phyloP scores from a whole-genome alignment of 2,888 invertebrate genomes.

The Drosophila ustulata region DNA sequence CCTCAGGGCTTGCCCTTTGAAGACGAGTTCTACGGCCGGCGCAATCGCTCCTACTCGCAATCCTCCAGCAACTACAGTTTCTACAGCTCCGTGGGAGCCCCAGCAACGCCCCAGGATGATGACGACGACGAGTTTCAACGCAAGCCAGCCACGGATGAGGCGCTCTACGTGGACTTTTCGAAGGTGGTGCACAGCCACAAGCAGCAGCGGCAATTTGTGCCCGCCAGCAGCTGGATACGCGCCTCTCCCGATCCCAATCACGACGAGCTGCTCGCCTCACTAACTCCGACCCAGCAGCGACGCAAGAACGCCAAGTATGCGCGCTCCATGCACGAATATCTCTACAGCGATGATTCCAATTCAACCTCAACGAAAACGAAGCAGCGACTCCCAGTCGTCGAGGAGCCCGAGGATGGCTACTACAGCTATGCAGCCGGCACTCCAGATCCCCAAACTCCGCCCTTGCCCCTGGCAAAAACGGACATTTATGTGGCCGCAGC shows the following conservation, averaged over 20 bases:
- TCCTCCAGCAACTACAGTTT: conserved; percentile 85
- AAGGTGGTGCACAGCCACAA: conserved; percentile 79
- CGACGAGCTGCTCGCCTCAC: conserved; percentile 47
- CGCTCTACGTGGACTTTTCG: conserved; percentile 85
- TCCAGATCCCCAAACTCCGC: conserved; percentile 75
- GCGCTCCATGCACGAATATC: conserved; percentile 81
- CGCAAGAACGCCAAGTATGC: conserved; percentile 73
- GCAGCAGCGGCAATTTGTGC: conserved; percentile 71
- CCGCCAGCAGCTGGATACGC: conserved; percentile 76
- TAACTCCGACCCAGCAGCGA: conserved; percentile 70
- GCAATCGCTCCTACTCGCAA: conserved; percentile 84
- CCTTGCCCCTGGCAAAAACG: conserved; percentile 84
- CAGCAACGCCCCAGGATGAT: conserved; percentile 64
- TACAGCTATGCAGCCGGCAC: conserved; percentile 81
- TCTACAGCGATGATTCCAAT: conserved; percentile 73
- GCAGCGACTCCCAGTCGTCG: conserved; percentile 70
- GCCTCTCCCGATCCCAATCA: conserved; percentile 57
- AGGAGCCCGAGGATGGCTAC: conserved; percentile 80
- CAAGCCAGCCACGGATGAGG: conserved; percentile 84
- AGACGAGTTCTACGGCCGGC: conserved; percentile 83
- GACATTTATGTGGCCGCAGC: conserved; percentile 90
- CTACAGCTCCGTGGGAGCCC: conserved; percentile 82
- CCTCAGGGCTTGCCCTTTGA: conserved; percentile 85
- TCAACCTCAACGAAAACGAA: conserved; percentile 44
- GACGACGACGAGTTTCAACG: conserved; percentile 84